Base-by-base conservation (phyloP, 2,113 vertebrate genomes). In the Falcunculus frontatus region DNA sequence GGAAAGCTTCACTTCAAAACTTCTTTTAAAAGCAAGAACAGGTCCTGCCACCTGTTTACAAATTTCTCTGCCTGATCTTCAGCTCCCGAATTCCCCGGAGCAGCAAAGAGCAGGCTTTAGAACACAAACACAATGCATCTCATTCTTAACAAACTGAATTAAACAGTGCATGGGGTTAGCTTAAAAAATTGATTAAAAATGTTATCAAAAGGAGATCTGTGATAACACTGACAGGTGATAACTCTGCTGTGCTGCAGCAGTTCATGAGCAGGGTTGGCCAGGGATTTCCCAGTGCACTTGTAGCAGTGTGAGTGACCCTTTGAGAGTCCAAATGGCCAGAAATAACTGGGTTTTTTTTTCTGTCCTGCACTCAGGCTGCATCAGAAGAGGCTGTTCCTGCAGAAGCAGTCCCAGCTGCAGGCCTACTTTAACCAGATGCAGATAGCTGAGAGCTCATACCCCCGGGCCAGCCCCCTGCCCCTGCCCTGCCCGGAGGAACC, bases 351-450 rank as follows among this genome's bases (percentile, higher is more conserved):
- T n/a, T n/a, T n/a, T n/a, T 75, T 65, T 86, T 84, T 60, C 1
- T 96, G 25, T 96, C 93, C 76, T 56, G 47, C 21, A n/a, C 80
- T 29, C 98, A 99, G 99, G 97, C 98, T 99, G 96, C 98, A 99
- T 50, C 99, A 99, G 98, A 99, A 99, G 98, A 96, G 99, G 44
- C 98, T 99, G 95, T 99, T 99, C 94, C 98, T 99, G 35, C 99
- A 99, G 98, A 99, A 99, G 87, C 99, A 99, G 91, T 98, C 99
- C 30, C 99, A 99, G 97, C 98, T 99, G 87, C 99, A 99, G 96
- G 96, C 98, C 3, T 99, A 99, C 96, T 99, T 99, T 92, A 99
- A 99, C 97, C 99, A 99, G 98, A 99, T 99, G 99, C 99, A 99
- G 93, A 99, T 99, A 69, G 99, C 98, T 1, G 99, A 99, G 96